Evolutionary conservation across 2,888 invertebrate genomes (phyloP).

Genomic region (Desoria tigrina): DNA sequence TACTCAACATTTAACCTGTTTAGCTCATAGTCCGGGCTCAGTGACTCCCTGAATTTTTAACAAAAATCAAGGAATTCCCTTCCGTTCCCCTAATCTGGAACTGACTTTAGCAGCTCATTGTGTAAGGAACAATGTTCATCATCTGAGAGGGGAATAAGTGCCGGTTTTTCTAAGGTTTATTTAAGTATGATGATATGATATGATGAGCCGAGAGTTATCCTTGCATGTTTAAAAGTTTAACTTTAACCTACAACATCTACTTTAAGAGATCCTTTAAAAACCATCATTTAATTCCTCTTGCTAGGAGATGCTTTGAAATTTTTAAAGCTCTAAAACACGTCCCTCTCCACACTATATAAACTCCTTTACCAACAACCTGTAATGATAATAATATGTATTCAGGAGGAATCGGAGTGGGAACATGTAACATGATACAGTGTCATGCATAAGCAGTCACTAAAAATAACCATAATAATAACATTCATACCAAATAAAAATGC

Average conservation of each 20-base stretch:
- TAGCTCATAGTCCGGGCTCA: conserved; percentile 33
- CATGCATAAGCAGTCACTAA: conserved; percentile 10
- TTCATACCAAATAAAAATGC: not conserved
- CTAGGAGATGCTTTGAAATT: not conserved
- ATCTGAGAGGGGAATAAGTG: not conserved
- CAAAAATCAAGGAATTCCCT: not conserved
- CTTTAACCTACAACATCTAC: not conserved
- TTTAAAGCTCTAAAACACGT: conserved; percentile 1
- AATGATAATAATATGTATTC: not conserved
- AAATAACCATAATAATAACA: conserved; percentile 2
- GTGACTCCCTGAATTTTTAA: conserved; percentile 20
- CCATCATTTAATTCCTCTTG: not conserved
- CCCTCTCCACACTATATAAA: not conserved
- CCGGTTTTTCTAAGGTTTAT: not conserved
- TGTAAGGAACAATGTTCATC: conserved; percentile 3
- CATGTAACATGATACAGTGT: not conserved
- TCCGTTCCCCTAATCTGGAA: not conserved
- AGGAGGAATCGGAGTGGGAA: not conserved
- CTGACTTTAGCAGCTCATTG: not conserved
- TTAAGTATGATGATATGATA: not conserved
- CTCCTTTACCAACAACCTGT: too few species aligned
- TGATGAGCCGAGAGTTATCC: not conserved
- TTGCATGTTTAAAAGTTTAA: not conserved
- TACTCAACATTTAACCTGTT: conserved; percentile 25
- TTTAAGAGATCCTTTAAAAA: conserved; percentile 1